Conservation (phyloP, 2,113 vertebrate species). For the Chaenogobius annularis region DNA sequence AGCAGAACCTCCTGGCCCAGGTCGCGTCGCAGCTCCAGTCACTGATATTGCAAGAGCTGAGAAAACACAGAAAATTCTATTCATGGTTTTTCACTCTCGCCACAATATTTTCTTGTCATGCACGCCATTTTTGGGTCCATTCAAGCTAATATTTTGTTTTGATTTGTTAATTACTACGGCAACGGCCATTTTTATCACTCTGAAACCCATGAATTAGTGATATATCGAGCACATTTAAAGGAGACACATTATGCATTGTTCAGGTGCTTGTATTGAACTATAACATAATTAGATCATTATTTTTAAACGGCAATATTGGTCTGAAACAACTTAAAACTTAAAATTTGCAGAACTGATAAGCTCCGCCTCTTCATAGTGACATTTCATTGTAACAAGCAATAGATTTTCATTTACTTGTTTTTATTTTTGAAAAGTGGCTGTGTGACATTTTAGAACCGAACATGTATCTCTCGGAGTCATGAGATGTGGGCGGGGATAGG, state of each 20-base stretch:
- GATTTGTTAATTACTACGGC: background rate
- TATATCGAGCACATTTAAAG: background rate
- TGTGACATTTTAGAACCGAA: too few species aligned
- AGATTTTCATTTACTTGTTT: too few species aligned
- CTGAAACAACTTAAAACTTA: too few species aligned
- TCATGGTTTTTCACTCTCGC: background rate
- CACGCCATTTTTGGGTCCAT: background rate
- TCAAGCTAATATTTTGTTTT: background rate
- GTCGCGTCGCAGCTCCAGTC: conserved; percentile 56
- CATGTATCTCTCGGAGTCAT: too few species aligned
- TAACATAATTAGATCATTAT: too few species aligned
- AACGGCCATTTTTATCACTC: background rate
- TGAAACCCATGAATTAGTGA: background rate
- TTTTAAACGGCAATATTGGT: too few species aligned
- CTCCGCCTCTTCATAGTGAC: too few species aligned
- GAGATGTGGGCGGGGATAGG: too few species aligned
- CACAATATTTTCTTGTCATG: background rate
- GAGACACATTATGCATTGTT: background rate
- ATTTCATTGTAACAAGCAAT: too few species aligned
- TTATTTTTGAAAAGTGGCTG: too few species aligned
- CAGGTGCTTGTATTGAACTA: too few species aligned
- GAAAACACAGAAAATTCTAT: background rate
- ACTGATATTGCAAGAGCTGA: background rate
- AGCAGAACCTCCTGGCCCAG: conserved; percentile 94
- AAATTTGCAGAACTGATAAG: too few species aligned